A percentile compares a stretch with the other conserved stretches of the same genome.
phyloP scores from a whole-genome alignment of 2,113 vertebrate genomes.

The Taxidea taxus region DNA sequence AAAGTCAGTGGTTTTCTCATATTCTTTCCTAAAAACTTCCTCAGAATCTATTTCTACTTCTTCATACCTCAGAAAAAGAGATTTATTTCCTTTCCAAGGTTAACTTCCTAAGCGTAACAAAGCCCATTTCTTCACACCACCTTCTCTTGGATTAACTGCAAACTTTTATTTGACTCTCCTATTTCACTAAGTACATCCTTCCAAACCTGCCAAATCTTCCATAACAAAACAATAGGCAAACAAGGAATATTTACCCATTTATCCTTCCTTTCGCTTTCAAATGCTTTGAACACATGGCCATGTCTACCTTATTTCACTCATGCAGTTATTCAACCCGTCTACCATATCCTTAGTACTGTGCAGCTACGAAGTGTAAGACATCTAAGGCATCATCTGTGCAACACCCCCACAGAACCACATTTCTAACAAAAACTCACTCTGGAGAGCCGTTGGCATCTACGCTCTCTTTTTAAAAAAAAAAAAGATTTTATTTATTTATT shows the following conservation, averaged over 20 bases:
- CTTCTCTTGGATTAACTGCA: background rate
- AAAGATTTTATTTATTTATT: no score
- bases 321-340: background rate
- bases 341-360: background rate
- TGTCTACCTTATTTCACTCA: background rate
- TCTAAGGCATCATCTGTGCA: background rate
- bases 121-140: background rate
- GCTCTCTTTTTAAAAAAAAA: background rate
- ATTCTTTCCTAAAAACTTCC: background rate
- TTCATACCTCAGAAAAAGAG: background rate
- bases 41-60: background rate
- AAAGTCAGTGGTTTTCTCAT: background rate
- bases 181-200: background rate
- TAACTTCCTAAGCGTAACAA: background rate
- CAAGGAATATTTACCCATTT: background rate
- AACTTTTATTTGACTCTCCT: background rate
- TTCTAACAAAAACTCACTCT: background rate
- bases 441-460: background rate
- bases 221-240: slow-evolving; percentile 1
- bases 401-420: background rate
- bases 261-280: background rate
- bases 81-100: background rate
- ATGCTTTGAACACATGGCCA: background rate
- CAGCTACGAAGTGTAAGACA: background rate
- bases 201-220: background rate